Evolutionary conservation across 2,888 invertebrate genomes (phyloP).

Genomic region (Scelioninae gen. 2): DNA sequence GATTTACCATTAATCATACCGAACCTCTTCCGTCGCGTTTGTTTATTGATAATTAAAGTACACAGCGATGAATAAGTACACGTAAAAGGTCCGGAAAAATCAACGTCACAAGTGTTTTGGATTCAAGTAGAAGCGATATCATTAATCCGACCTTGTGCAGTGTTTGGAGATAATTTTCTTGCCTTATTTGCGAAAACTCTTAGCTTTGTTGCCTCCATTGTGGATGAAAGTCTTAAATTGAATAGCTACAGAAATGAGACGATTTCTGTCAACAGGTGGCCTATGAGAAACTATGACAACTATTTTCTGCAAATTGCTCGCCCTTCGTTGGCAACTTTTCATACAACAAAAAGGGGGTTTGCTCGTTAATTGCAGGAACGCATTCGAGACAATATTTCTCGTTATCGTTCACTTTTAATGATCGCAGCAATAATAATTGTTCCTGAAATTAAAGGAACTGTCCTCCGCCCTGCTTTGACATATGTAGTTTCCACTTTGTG

Average conservation of each 20-base stretch:
- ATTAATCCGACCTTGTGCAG: constrained; percentile 1
- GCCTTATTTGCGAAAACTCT: constrained; percentile 22
- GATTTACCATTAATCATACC: constrained; percentile 7
- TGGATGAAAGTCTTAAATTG: constrained; percentile 15
- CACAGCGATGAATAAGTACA: background rate
- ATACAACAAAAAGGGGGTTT: background rate
- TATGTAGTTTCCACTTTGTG: no score
- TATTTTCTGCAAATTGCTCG: constrained; percentile 12
- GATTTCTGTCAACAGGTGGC: constrained; percentile 32
- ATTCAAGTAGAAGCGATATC: background rate
- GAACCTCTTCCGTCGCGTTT: background rate
- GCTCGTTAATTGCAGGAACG: constrained; percentile 11
- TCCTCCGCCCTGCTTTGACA: no score
- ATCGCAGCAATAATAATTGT: background rate
- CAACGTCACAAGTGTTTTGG: background rate
- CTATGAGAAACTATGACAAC: constrained; percentile 38
- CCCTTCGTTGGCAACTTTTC: constrained; percentile 1
- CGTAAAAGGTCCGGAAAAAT: background rate
- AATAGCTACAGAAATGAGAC: constrained; percentile 7
- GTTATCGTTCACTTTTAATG: constrained; percentile 1
- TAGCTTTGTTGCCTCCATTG: constrained; percentile 2
- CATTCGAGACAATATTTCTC: background rate
- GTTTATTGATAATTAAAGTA: background rate
- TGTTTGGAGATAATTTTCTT: constrained; percentile 21
- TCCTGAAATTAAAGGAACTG: no score